A percentile compares a stretch with the other conserved stretches of the same genome.
phyloP scores from a whole-genome alignment of 1,140 invertebrate species.

The Lepidurus packardi region DNA sequence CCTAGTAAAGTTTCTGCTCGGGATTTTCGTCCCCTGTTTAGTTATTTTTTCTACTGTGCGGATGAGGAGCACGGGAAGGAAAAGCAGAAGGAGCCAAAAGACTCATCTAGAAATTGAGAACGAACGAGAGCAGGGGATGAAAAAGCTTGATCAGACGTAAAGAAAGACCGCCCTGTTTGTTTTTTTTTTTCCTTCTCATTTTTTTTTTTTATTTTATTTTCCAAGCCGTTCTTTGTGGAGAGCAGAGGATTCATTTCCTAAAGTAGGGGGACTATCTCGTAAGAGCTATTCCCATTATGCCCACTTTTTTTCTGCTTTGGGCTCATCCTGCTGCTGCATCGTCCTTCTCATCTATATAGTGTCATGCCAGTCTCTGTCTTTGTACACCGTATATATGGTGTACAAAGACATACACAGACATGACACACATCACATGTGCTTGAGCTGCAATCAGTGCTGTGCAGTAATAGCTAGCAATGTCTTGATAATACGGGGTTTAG shows the following conservation, averaged over 20 bases:
- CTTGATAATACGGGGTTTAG: conserved; percentile 6
- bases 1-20: not conserved
- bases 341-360: not conserved
- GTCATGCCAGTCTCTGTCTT: not conserved
- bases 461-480: not conserved
- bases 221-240: conserved; percentile 2
- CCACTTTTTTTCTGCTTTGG: not conserved
- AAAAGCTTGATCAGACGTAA: conserved; percentile 11
- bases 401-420: not conserved
- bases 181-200: not conserved
- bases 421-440: not conserved
- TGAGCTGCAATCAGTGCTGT: conserved; percentile 15
- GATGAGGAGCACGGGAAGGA: not conserved
- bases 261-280: conserved; percentile 18
- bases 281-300: conserved; percentile 15
- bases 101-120: conserved; percentile 19
- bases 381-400: not conserved
- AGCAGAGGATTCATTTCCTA: conserved; percentile 17
- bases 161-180: not conserved
- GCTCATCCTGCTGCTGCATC: not conserved
- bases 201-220: not conserved
- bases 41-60: not conserved
- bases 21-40: not conserved
- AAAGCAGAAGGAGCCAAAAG: not conserved
- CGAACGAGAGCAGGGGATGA: not conserved